Evolutionary conservation across 2,888 invertebrate species (phyloP).

Genomic region (Craniophora ligustri): DNA sequence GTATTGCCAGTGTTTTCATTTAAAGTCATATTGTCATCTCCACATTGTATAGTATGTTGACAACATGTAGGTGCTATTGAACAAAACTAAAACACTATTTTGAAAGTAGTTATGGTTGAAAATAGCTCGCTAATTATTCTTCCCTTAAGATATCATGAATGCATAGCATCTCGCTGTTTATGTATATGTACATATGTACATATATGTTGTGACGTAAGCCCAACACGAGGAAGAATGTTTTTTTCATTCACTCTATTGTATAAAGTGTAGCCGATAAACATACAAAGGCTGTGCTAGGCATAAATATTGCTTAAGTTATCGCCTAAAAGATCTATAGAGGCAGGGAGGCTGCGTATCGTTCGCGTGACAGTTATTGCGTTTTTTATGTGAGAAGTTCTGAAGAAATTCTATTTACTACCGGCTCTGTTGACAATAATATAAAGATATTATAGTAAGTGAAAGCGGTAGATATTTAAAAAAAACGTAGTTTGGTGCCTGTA

Average conservation of each 20-base stretch:
- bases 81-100: too few species aligned
- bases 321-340: slow-evolving; percentile 69
- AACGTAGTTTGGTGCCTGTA: neutral
- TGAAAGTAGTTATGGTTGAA: too few species aligned
- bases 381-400: slow-evolving; percentile 76
- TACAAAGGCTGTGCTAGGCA: slow-evolving; percentile 69
- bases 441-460: slow-evolving; percentile 60
- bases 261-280: slow-evolving; percentile 69
- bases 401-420: slow-evolving; percentile 75
- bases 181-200: too few species aligned
- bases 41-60: too few species aligned
- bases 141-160: neutral
- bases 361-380: slow-evolving; percentile 78
- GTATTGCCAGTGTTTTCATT: too few species aligned
- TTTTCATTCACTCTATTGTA: slow-evolving; percentile 70
- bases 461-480: slow-evolving; percentile 10
- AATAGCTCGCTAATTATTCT: too few species aligned
- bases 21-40: too few species aligned
- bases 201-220: neutral
- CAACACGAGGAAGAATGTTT: slow-evolving; percentile 40
- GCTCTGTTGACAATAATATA: slow-evolving; percentile 70
- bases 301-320: slow-evolving; percentile 78
- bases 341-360: slow-evolving; percentile 69
- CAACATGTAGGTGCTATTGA: too few species aligned
- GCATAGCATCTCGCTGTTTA: too few species aligned